These are phyloP conservation scores for Microcebus murinus DNA, from an alignment of 2,113 vertebrate genomes.

Conservation along the genomic window DNA sequence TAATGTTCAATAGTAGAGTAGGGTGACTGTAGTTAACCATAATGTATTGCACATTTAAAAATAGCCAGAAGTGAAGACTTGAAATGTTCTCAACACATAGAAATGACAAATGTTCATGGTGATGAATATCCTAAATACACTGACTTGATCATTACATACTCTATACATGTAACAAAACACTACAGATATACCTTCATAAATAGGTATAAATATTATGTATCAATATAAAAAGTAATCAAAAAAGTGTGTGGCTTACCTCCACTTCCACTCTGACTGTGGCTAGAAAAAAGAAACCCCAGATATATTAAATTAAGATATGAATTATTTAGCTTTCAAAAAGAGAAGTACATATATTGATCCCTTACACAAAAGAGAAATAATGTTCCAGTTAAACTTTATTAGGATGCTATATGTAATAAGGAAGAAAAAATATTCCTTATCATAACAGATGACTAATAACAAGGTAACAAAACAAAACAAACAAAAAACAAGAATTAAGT, in stretches of 20 bases:
- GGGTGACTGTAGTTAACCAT: neutral
- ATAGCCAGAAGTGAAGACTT: neutral
- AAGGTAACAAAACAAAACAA: neutral
- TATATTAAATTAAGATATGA: slow-evolving; percentile 47
- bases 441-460: neutral
- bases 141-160: neutral
- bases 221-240: neutral
- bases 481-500: neutral
- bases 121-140: neutral
- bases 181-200: neutral
- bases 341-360: slow-evolving; percentile 18
- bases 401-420: neutral
- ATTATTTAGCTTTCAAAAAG: neutral
- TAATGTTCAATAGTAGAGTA: neutral
- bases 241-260: slow-evolving; percentile 85
- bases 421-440: neutral
- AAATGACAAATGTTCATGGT: neutral
- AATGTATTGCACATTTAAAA: neutral
- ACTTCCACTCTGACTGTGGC: slow-evolving; percentile 77
- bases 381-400: slow-evolving; percentile 4
- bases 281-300: slow-evolving; percentile 74
- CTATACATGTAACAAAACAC: neutral
- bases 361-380: neutral
- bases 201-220: neutral
- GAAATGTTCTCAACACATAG: neutral